Conservation (phyloP, 2,888 invertebrate species). For the Myathropa florea region DNA sequence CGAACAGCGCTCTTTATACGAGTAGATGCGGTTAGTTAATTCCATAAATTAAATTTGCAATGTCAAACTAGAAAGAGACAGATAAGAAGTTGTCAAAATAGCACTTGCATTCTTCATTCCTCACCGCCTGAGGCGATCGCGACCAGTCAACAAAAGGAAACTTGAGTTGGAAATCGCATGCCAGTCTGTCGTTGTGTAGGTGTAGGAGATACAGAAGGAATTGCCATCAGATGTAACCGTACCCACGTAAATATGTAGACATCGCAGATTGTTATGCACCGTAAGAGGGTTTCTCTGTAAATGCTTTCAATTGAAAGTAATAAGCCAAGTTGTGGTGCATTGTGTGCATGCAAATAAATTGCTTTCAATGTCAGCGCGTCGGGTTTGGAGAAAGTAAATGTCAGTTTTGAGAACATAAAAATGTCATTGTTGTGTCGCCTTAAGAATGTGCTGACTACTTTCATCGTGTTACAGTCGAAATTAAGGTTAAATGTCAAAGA, state of each 20-base stretch:
- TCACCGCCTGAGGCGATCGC: not conserved
- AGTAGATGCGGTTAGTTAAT: not conserved
- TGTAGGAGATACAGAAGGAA: not conserved
- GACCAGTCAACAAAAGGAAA: not conserved
- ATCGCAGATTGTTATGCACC: not conserved
- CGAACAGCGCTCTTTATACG: not conserved
- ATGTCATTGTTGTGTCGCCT: not conserved
- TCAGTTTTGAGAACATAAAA: not conserved
- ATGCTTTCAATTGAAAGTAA: not conserved
- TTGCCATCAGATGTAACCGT: not conserved
- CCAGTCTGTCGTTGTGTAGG: not conserved
- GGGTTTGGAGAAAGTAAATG: not conserved
- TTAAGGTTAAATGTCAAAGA: not conserved
- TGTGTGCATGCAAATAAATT: not conserved
- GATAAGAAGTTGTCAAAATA: not conserved
- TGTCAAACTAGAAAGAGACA: not conserved
- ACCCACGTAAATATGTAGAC: not conserved
- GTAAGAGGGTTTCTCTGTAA: not conserved
- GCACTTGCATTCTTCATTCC: not conserved
- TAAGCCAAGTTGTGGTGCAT: not conserved
- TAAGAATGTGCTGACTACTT: not conserved
- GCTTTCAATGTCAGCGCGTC: not conserved
- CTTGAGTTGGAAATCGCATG: not conserved
- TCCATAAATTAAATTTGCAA: not conserved
- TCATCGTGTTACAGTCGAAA: not conserved